Evolutionary conservation across 2,797 vertebrate species (phyloP).

Genomic region (Acipenser oxyrinchus): DNA sequence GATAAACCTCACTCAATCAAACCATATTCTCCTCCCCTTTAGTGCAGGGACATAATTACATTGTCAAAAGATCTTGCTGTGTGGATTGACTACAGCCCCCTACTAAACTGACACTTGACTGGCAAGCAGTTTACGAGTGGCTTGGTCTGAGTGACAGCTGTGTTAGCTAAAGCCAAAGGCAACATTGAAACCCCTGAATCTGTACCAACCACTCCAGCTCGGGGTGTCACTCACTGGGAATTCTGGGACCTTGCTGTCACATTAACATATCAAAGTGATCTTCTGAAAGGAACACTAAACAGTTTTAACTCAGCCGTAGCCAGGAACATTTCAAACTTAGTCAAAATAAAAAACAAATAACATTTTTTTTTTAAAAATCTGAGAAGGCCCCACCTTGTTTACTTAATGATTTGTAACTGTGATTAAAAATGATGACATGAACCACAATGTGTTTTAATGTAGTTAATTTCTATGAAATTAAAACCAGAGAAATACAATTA

Average conservation of each 20-base stretch:
- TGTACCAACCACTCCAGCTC: conserved; percentile 50
- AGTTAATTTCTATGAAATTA: conserved; percentile 28
- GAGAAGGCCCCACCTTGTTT: conserved; percentile 47
- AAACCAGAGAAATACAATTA: conserved; percentile 23
- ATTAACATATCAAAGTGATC: conserved; percentile 50
- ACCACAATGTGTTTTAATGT: conserved; percentile 36
- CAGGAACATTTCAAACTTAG: conserved; percentile 30
- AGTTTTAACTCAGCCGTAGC: conserved; percentile 33
- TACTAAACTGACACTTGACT: conserved; percentile 54
- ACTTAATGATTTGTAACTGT: conserved; percentile 53
- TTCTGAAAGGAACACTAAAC: conserved; percentile 42
- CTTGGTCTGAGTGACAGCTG: conserved; percentile 48
- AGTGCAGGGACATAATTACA: conserved; percentile 63
- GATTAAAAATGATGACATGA: conserved; percentile 45
- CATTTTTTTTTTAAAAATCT: conserved; percentile 26
- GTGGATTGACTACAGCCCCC: conserved; percentile 41
- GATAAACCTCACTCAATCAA: conserved; percentile 55
- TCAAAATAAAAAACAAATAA: conserved; percentile 15
- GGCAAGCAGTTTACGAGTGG: conserved; percentile 54
- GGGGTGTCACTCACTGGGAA: conserved; percentile 38
- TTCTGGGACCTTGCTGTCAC: conserved; percentile 39
- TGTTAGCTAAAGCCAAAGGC: conserved; percentile 49
- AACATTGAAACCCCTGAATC: conserved; percentile 59
- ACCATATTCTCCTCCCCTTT: conserved; percentile 42
- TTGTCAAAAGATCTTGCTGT: conserved; percentile 59